These are phyloP conservation scores for Tyria jacobaeae DNA, from an alignment of 2,888 invertebrate genomes.

Conservation along the genomic window DNA sequence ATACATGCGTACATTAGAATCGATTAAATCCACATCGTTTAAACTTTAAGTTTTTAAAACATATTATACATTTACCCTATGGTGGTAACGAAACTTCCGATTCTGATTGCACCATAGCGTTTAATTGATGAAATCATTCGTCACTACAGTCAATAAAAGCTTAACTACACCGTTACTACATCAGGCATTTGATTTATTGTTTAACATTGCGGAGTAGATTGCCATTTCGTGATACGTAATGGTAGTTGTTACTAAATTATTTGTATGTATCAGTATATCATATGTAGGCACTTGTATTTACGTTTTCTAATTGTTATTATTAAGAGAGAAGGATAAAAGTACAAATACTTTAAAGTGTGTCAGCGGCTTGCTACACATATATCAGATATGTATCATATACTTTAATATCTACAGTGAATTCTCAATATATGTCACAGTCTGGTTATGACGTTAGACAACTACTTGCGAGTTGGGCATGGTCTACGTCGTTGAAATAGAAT, in stretches of 20 bases:
- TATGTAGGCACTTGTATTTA: constrained; percentile 21
- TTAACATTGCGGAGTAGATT: constrained; percentile 50
- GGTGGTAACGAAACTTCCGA: constrained; percentile 27
- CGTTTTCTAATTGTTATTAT: constrained; percentile 26
- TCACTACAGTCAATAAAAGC: constrained; percentile 53
- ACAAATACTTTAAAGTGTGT: no score
- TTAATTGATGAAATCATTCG: constrained; percentile 57
- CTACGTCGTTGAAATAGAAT: no score
- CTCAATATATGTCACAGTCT: no score
- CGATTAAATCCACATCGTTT: constrained; percentile 28
- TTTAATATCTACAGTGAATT: no score
- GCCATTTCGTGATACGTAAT: constrained; percentile 53
- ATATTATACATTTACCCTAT: constrained; percentile 33
- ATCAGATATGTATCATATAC: neutral
- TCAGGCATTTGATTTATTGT: constrained; percentile 62
- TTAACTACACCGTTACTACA: constrained; percentile 58
- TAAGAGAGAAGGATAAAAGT: constrained; percentile 14
- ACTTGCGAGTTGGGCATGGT: no score
- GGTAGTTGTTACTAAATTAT: constrained; percentile 52
- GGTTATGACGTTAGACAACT: no score
- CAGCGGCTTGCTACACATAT: constrained; percentile 9
- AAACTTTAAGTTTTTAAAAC: constrained; percentile 19
- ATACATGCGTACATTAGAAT: constrained; percentile 12
- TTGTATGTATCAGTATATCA: no score
- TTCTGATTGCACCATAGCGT: constrained; percentile 45